Evolutionary conservation across 1,140 invertebrate species (phyloP).

Genomic region (Pseudomyrmex cubaensis): DNA sequence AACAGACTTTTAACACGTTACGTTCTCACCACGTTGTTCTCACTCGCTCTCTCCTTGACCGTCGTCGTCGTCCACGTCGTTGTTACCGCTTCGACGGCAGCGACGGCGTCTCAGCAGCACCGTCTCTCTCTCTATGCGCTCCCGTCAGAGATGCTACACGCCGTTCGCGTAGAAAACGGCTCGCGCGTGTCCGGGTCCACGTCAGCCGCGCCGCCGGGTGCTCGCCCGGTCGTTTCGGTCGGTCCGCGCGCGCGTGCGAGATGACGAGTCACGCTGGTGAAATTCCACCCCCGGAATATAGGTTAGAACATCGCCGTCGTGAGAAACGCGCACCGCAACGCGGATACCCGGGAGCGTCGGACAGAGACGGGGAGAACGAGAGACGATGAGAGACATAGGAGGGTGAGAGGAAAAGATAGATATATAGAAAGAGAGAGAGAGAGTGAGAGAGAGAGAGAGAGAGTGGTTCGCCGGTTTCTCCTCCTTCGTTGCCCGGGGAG

Average conservation of each 20-base stretch:
- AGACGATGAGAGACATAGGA: conserved; percentile 31
- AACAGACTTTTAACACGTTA: not conserved
- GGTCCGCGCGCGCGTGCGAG: conserved; percentile 26
- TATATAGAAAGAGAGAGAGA: conserved; percentile 21
- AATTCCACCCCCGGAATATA: conserved; percentile 39
- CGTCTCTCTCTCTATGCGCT: conserved; percentile 20
- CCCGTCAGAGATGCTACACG: conserved; percentile 29
- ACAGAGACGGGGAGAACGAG: conserved; percentile 42
- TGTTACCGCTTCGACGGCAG: conserved; percentile 38
- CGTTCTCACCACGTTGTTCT: conserved; percentile 31
- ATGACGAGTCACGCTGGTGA: conserved; percentile 35
- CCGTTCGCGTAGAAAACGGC: conserved; percentile 5
- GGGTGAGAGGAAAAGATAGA: conserved; percentile 51
- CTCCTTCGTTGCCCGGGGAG: conserved; percentile 76
- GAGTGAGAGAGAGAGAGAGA: conserved; percentile 53
- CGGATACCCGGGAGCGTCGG: conserved; percentile 45
- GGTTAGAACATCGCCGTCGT: conserved; percentile 37
- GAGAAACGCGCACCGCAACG: conserved; percentile 41
- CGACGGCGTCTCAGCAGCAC: conserved; percentile 9
- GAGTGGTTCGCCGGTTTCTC: conserved; percentile 69
- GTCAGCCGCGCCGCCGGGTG: conserved; percentile 57
- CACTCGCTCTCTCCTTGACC: conserved; percentile 14
- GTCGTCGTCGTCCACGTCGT: not conserved
- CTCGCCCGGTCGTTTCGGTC: conserved; percentile 22
- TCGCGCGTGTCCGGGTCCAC: conserved; percentile 46